phyloP scores from a whole-genome alignment of 2,113 vertebrate genomes.

The Silurus asotus region DNA sequence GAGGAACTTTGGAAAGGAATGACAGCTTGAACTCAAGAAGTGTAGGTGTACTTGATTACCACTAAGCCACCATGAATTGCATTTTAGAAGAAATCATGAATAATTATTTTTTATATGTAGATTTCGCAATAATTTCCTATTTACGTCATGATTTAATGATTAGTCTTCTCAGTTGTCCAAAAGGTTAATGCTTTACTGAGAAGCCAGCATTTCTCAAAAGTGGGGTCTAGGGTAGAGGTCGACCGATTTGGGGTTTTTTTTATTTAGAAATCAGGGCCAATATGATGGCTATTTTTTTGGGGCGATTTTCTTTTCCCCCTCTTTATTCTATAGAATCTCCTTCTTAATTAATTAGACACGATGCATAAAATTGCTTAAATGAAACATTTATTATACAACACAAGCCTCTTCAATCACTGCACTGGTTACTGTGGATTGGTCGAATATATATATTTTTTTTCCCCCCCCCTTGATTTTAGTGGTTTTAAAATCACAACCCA shows the following conservation, averaged over 20 bases:
- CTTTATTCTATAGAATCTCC: no score
- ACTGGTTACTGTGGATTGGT: no score
- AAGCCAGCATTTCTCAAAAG: background rate
- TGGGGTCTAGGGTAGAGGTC: background rate
- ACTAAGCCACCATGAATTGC: background rate
- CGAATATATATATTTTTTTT: no score
- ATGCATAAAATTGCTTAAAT: no score
- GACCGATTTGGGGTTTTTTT: no score
- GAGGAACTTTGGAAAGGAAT: slow-evolving; percentile 60
- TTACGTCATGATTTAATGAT: background rate
- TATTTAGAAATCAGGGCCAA: no score
- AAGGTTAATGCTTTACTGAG: background rate
- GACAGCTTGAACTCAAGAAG: slow-evolving; percentile 59
- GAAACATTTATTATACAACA: no score
- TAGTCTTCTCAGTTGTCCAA: background rate
- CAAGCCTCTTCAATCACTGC: no score
- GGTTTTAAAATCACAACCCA: background rate
- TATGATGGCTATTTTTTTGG: no score
- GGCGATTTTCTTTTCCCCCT: no score
- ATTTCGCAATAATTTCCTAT: background rate
- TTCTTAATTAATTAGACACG: no score
- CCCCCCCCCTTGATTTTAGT: background rate
- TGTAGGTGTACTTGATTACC: slow-evolving; percentile 49
- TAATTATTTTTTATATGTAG: background rate
- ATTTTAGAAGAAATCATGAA: background rate